These are phyloP conservation scores for Tetragonula clypearis DNA, from an alignment of 1,140 invertebrate species.

Conservation along the genomic window DNA sequence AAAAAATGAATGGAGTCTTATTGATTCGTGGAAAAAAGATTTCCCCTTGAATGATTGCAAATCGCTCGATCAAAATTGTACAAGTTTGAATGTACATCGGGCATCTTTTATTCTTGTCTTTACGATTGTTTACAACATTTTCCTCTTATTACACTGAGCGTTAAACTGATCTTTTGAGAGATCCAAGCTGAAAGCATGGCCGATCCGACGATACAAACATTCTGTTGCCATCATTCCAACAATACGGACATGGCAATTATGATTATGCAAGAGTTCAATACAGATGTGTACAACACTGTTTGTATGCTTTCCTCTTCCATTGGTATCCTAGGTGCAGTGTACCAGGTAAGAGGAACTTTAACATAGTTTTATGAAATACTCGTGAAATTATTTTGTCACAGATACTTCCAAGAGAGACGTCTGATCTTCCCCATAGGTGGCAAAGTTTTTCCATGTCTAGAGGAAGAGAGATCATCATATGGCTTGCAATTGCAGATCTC, in stretches of 20 bases:
- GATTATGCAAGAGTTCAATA: conserved; percentile 87
- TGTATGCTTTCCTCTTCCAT: conserved; percentile 88
- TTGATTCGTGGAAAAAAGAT: background rate
- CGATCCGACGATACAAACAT: conserved; percentile 90
- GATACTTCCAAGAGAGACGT: conserved; percentile 81
- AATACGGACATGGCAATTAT: conserved; percentile 83
- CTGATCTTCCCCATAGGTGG: conserved; percentile 78
- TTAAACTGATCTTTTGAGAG: too few species aligned
- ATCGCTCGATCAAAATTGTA: background rate
- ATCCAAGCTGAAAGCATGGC: conserved; percentile 83
- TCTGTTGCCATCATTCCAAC: conserved; percentile 88
- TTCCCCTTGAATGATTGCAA: too few species aligned
- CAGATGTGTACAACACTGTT: conserved; percentile 87
- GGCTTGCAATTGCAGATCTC: conserved; percentile 90
- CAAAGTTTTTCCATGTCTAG: conserved; percentile 83
- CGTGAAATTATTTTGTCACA: conserved; percentile 64
- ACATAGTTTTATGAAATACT: background rate
- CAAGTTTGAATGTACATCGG: background rate
- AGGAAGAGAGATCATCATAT: conserved; percentile 88
- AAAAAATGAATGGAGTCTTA: conserved; percentile 21
- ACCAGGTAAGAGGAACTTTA: conserved; percentile 83
- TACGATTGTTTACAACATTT: background rate
- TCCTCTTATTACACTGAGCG: background rate
- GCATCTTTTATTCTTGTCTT: background rate
- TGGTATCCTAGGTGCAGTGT: conserved; percentile 88